Percentiles rank a stretch among this genome's conserved stretches.
These are phyloP conservation scores for Hypanus sabinus DNA, from an alignment of 2,113 vertebrate species.

Conservation along the genomic window DNA sequence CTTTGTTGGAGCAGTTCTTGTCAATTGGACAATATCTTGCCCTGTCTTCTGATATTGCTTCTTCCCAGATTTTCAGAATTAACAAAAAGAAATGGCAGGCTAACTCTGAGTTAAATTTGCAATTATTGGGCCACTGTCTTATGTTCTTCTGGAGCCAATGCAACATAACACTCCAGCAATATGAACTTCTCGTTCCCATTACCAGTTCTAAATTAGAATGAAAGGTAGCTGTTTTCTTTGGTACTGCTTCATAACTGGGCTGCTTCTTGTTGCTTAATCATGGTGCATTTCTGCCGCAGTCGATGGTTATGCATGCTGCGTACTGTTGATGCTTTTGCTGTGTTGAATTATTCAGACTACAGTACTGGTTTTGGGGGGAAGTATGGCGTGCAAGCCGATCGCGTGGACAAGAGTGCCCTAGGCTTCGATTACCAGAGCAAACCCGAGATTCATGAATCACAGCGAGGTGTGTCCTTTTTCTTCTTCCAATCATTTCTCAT, in stretches of 20 bases:
- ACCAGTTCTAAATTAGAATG: background rate
- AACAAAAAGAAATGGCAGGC: background rate
- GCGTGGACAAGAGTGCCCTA: constrained; percentile 87
- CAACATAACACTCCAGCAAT: background rate
- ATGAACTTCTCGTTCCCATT: background rate
- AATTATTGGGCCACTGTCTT: background rate
- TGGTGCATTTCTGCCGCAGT: background rate
- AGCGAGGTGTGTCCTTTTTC: constrained; percentile 68
- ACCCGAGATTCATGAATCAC: constrained; percentile 84
- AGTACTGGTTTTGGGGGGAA: constrained; percentile 85
- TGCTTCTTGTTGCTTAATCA: background rate
- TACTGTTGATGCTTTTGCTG: constrained; percentile 42
- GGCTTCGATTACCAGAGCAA: constrained; percentile 92
- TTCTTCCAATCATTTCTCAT: background rate
- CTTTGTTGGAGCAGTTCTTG: background rate
- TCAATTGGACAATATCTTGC: background rate
- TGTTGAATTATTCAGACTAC: constrained; percentile 64
- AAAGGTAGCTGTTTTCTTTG: background rate
- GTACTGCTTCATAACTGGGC: background rate
- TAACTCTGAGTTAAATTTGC: background rate
- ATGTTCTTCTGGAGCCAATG: background rate
- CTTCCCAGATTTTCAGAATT: background rate
- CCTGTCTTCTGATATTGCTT: background rate
- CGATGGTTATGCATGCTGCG: background rate
- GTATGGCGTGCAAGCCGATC: constrained; percentile 81